Percentiles rank a stretch among this genome's conserved stretches.
Evolutionary conservation across 2,113 vertebrate species (phyloP).

Genomic region (Leuciscus idus): DNA sequence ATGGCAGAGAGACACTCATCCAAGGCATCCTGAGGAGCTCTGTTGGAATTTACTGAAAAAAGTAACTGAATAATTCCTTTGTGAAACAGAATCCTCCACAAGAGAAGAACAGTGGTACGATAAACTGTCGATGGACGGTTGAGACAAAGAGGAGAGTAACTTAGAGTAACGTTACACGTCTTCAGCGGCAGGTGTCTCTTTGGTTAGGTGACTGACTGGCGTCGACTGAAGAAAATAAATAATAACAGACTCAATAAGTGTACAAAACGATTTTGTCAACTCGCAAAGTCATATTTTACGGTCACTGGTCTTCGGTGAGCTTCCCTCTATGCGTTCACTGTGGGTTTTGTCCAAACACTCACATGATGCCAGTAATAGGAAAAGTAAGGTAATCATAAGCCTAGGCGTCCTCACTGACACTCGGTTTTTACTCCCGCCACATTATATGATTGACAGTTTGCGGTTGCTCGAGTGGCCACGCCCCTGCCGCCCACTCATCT

Average conservation of each 20-base stretch:
- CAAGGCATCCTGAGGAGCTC: conserved; percentile 29
- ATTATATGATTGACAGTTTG: conserved; percentile 12
- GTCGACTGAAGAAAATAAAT: not conserved
- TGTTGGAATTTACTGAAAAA: conserved; percentile 25
- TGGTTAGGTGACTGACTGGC: conserved; percentile 14
- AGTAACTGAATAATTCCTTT: conserved; percentile 16
- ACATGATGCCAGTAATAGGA: not conserved
- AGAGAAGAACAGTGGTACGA: not conserved
- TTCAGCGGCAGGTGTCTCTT: conserved; percentile 4
- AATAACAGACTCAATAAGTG: not conserved
- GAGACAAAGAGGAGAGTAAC: not conserved
- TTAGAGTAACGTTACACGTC: not conserved
- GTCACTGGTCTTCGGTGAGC: not conserved
- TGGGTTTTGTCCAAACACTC: not conserved
- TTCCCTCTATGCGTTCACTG: not conserved
- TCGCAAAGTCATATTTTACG: not conserved
- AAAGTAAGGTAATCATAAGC: not conserved
- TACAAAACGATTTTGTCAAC: not conserved
- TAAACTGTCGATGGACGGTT: not conserved
- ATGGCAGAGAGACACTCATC: conserved; percentile 4
- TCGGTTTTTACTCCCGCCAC: conserved; percentile 41
- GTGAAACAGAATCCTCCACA: not conserved
- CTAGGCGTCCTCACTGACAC: not conserved
- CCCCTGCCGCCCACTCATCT: conserved; percentile 29
- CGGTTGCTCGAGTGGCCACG: conserved; percentile 25